Conservation (phyloP, 2,113 vertebrate species). For the Tamias sibiricus region DNA sequence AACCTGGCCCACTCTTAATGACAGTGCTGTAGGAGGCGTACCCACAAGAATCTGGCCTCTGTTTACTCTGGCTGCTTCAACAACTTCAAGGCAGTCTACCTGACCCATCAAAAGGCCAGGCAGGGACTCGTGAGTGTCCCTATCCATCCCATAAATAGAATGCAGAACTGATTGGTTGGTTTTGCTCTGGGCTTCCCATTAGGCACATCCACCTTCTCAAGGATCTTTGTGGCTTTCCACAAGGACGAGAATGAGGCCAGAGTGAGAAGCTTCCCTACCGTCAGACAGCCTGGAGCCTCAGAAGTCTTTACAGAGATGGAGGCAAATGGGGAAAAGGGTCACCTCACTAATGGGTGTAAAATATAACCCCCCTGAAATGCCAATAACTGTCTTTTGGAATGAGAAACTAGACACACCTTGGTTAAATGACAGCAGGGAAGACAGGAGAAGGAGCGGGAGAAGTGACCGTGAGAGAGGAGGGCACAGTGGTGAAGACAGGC, state of each 20-base stretch:
- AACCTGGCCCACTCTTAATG: background rate
- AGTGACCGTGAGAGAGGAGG: background rate
- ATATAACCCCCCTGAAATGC: background rate
- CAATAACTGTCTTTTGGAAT: background rate
- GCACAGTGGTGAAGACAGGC: background rate
- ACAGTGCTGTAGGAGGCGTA: background rate
- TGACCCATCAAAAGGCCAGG: background rate
- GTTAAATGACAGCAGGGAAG: background rate
- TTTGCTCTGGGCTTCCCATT: background rate
- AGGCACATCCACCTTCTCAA: background rate
- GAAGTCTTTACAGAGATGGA: background rate
- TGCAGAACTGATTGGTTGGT: constrained; percentile 45
- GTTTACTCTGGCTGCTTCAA: background rate
- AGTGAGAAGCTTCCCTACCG: background rate
- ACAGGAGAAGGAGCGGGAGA: too few relatives aligned
- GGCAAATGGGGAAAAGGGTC: background rate
- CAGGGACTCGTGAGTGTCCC: background rate
- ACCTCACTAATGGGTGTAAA: background rate
- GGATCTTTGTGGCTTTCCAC: background rate
- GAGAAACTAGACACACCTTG: background rate
- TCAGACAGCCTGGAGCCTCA: background rate
- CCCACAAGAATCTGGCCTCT: accelerated
- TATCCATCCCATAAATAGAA: constrained; percentile 40
- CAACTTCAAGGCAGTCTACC: background rate
- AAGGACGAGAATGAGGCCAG: background rate